Base-by-base conservation (phyloP, 92 coral and sea anemone species). In the Blastomussa wellsi region DNA sequence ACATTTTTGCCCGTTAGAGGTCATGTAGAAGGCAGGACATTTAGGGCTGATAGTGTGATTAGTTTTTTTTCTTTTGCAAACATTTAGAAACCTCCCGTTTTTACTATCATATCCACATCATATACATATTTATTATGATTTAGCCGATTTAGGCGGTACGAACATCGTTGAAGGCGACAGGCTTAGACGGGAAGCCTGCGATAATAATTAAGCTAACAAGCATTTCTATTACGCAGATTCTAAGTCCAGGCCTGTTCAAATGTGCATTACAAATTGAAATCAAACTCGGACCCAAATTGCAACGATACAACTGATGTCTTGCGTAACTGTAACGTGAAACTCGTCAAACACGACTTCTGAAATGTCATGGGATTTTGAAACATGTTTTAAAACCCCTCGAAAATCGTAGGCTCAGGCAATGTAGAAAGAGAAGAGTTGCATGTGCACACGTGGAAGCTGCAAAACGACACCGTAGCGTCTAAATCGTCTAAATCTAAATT, bases 1-100 rank as follows among this genome's bases (percentile, higher is more conserved):
- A 59, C 71, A 78, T 78, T 78, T 78, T 55, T 55, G 82, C 82
- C 71, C 70, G 82, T 39, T 78, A 78, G 52, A 37, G 67, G 66
- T 57, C 66, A 31, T 55, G 52, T n/a, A 53, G 66, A 57, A 71
- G 82, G 41, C 49, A 75, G 22, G 64, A 73, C 78, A 73, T 17
- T 73, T 73, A 33, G 32, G 26, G 78, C 55, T 73, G 57, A 22
- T 20, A 42, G 24, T 73, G 47, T 12, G 47, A 38, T 72, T 33
- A 31, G 53, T 72, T 72, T 72, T 72, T 33, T 72, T 72, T 37
- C 31, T 60, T 60, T 60, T 20, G 26, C 31, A 22, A 37, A 29
- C 37, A 75, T 75, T 75, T 48, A 37, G 9, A 11, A 13, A 48
- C 22, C 60, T 75, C 38, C 64, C n/a, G 79, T 47, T 75, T 24